Conservation (phyloP, 92 coral and sea anemone species). For the Zoanthus sociatus region DNA sequence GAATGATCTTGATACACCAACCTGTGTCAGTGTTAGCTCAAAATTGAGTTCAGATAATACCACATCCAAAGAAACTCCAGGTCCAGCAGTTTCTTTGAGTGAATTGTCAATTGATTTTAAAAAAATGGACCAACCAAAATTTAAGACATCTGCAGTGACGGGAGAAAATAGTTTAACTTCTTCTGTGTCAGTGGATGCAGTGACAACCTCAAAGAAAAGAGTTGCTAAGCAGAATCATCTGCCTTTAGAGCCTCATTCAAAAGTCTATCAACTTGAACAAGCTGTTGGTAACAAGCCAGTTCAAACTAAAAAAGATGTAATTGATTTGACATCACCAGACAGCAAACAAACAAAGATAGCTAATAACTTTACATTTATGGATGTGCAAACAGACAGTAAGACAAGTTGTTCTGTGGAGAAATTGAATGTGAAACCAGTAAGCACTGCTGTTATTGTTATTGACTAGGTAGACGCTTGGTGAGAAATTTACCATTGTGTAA, state of each 20-base stretch:
- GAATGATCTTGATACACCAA: background rate
- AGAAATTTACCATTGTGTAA: no score
- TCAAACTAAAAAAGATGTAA: background rate
- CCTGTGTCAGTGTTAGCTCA: background rate
- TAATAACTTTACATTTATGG: background rate
- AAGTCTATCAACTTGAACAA: background rate
- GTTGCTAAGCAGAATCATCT: background rate
- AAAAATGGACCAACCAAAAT: background rate
- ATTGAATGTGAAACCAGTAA: background rate
- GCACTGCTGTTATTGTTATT: slow-evolving; percentile 28
- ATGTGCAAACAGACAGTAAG: background rate
- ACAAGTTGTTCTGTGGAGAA: background rate
- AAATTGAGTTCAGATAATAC: background rate
- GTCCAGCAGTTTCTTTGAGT: background rate
- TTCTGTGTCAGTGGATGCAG: background rate
- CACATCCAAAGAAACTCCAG: background rate
- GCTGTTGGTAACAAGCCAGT: no score
- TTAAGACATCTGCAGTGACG: background rate
- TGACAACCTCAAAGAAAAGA: background rate
- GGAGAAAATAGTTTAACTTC: background rate
- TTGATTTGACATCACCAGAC: slow-evolving; percentile 14
- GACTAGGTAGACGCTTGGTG: background rate
- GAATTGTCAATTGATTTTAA: background rate
- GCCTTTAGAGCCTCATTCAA: slow-evolving; percentile 8
- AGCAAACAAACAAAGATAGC: background rate